These are phyloP conservation scores for Lutjanus argentimaculatus DNA, from an alignment of 2,797 vertebrate genomes.

Conservation along the genomic window DNA sequence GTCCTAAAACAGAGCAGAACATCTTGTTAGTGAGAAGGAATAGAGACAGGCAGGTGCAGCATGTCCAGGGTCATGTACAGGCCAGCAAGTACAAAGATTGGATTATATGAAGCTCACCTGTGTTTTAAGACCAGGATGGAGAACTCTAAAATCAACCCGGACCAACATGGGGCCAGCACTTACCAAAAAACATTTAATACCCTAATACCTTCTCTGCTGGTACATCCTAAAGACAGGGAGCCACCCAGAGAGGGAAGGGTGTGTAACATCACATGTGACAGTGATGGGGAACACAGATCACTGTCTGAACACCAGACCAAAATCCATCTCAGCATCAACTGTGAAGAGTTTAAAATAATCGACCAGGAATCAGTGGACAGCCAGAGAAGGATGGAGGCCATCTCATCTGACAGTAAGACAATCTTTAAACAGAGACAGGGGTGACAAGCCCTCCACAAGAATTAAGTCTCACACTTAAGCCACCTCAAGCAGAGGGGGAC, in stretches of 20 bases:
- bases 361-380: neutral
- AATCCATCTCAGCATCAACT: neutral
- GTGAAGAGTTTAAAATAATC: neutral
- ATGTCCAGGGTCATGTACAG: neutral
- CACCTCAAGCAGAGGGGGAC: too few species aligned
- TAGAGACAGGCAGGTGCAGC: neutral
- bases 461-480: too few species aligned
- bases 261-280: neutral
- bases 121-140: neutral
- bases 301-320: neutral
- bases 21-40: neutral
- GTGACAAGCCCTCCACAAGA: too few species aligned
- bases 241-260: neutral
- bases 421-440: too few species aligned
- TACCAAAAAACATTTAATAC: neutral
- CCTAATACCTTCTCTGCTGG: neutral
- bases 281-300: neutral
- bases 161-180: neutral
- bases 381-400: neutral
- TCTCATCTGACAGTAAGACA: too few species aligned
- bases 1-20: neutral
- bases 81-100: neutral
- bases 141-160: neutral
- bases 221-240: neutral
- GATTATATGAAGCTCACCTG: neutral